Percentiles rank a stretch among this genome's conserved stretches.
Evolutionary conservation across 2,888 invertebrate species (phyloP).

Genomic region (Cryptosula pallasiana): DNA sequence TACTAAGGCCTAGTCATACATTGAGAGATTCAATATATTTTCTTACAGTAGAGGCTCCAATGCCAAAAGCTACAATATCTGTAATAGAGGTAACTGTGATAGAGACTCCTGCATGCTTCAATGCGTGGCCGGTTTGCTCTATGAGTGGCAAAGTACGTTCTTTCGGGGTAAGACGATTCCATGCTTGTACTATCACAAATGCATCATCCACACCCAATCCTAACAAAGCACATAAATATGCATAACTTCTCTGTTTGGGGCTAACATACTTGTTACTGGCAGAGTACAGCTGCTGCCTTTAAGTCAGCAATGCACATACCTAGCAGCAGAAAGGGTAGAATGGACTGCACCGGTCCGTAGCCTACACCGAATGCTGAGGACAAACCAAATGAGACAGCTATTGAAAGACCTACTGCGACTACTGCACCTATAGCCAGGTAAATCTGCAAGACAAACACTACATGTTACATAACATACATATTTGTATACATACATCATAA

Average conservation of each 20-base stretch:
- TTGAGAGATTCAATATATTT: too few relatives aligned
- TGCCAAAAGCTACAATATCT: constrained; percentile 72
- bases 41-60: constrained; percentile 70
- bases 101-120: constrained; percentile 75
- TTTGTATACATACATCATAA: too few relatives aligned
- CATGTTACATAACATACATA: too few relatives aligned
- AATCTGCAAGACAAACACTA: too few relatives aligned
- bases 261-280: too few relatives aligned
- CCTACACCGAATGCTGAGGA: constrained; percentile 67
- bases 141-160: constrained; percentile 55
- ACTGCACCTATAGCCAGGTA: constrained; percentile 66
- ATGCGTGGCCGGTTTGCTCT: constrained; percentile 64
- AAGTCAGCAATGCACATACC: too few relatives aligned
- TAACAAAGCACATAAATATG: too few relatives aligned
- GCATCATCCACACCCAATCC: constrained; percentile 68
- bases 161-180: constrained; percentile 59
- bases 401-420: constrained; percentile 68
- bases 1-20: too few relatives aligned
- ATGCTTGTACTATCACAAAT: constrained; percentile 76
- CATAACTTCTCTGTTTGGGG: too few relatives aligned
- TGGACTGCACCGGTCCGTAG: constrained; percentile 76
- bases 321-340: constrained; percentile 74
- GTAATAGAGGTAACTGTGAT: constrained; percentile 78
- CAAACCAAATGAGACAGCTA: constrained; percentile 66
- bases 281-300: too few relatives aligned